Base-by-base conservation (phyloP, 2,113 vertebrate species). In the Apteryx owenii region DNA sequence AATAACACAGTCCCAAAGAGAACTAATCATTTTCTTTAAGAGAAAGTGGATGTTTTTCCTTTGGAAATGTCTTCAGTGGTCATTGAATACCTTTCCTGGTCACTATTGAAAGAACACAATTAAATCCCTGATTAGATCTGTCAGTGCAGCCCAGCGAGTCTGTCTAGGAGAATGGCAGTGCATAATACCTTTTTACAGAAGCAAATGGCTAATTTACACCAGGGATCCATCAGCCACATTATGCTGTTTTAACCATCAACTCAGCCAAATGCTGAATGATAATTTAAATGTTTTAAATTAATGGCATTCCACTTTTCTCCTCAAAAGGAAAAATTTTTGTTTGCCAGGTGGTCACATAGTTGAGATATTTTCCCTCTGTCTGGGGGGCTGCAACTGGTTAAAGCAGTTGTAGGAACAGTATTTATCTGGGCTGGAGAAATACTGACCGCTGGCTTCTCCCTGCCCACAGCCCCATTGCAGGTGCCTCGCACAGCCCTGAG, bases 71-170 rank as follows among this genome's bases (percentile, higher is more conserved):
- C 87, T 95, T 71, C 66, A 21, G 61, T 76, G 70, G 44, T 75
- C 62, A 70, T 56, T 88, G 82, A 94, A 88, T 22, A 38, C 40
- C 68, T 94, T 96, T 82, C 77, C 58, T 84, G 40, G 72, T 86
- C 65, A 42, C 53, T 96, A 88, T 42, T 77, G 61, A 40, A 91
- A 91, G 66, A 94, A 60, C 54, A 80, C 38, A 76, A 81, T 92
- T 90, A 96, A 94, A 53, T 72, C 71, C 65, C 40, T 93, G 86
- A 78, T 96, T 77, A 85, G 89, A 81, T 88, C 72, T 96, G 82
- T 78, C 88, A 73, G 73, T 36, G 31, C 51, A 61, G 70, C 71
- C 60, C 36, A 33, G 68, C 83, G 71, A 89, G 66, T 18, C 77
- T 73, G n/a, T 28, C 46, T 31, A 73, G 1, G 44, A 86, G 71